phyloP scores from a whole-genome alignment of 2,113 vertebrate species.

The Cyphomyrus discorhynchus region DNA sequence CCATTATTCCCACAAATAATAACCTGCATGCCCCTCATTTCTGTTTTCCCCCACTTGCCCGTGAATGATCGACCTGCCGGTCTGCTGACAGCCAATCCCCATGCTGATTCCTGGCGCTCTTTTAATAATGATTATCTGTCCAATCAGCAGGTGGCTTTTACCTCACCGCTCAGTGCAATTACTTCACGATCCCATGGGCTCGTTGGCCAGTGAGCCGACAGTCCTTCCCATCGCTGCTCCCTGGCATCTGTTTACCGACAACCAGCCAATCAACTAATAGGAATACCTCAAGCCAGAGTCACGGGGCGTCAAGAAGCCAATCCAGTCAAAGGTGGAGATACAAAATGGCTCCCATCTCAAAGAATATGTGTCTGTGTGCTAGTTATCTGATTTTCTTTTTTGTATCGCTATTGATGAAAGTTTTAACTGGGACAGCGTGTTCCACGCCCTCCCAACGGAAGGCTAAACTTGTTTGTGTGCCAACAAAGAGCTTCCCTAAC shows the following conservation, averaged over 20 bases:
- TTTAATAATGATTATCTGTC: constrained; percentile 9
- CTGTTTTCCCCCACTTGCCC: neutral
- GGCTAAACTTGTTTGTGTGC: neutral
- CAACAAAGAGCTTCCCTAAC: neutral
- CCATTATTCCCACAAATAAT: neutral
- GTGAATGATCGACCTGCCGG: neutral
- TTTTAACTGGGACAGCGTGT: constrained; percentile 6
- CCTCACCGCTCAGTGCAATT: neutral
- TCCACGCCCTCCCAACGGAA: neutral
- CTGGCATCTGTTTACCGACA: neutral
- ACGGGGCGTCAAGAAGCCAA: neutral
- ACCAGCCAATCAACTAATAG: neutral
- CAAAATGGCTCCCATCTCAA: neutral
- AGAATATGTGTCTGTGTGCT: neutral
- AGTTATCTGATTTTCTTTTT: constrained; percentile 10
- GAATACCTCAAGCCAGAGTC: neutral
- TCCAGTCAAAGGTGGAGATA: neutral
- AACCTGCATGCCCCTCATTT: neutral
- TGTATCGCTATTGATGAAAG: neutral
- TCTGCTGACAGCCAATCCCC: neutral
- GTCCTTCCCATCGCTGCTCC: neutral
- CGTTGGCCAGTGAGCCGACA: neutral
- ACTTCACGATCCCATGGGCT: neutral
- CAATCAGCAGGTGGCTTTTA: neutral
- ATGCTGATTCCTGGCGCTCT: neutral